Conservation (phyloP, 2,113 vertebrate species). For the Patagioenas fasciata region DNA sequence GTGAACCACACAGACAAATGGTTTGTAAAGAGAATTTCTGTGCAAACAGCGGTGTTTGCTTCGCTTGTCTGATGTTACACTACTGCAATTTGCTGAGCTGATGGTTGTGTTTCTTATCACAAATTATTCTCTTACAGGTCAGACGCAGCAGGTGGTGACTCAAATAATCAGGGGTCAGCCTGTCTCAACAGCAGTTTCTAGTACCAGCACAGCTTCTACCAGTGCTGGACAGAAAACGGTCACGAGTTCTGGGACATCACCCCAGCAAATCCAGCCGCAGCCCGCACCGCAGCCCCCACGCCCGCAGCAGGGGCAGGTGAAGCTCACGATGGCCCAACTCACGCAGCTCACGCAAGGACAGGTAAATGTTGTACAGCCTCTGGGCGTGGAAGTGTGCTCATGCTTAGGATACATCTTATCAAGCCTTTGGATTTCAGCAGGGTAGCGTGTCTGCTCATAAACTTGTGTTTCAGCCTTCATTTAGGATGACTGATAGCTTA, state of each 20-base stretch:
- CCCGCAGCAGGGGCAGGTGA: constrained; percentile 96
- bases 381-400: not conserved
- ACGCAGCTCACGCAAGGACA: constrained; percentile 96
- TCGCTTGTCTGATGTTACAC: not conserved
- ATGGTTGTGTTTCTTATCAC: not conserved
- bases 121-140: constrained; percentile 73
- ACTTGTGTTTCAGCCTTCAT: not conserved
- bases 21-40: not conserved
- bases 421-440: not conserved
- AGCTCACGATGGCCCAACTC: constrained; percentile 97
- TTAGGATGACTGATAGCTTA: not conserved
- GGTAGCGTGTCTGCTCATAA: not conserved
- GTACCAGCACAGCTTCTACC: constrained; percentile 70
- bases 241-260: constrained; percentile 64
- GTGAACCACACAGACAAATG: not conserved
- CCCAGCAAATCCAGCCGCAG: constrained; percentile 64
- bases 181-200: constrained; percentile 80
- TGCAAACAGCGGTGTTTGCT: not conserved
- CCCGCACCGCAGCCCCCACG: constrained; percentile 71
- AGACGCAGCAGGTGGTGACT: constrained; percentile 85
- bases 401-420: fast-evolving
- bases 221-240: constrained; percentile 74
- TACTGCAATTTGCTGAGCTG: not conserved
- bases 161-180: constrained; percentile 85
- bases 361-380: constrained; percentile 64